Evolutionary conservation across 2,113 vertebrate species (phyloP).

Genomic region (Sylvia atricapilla): DNA sequence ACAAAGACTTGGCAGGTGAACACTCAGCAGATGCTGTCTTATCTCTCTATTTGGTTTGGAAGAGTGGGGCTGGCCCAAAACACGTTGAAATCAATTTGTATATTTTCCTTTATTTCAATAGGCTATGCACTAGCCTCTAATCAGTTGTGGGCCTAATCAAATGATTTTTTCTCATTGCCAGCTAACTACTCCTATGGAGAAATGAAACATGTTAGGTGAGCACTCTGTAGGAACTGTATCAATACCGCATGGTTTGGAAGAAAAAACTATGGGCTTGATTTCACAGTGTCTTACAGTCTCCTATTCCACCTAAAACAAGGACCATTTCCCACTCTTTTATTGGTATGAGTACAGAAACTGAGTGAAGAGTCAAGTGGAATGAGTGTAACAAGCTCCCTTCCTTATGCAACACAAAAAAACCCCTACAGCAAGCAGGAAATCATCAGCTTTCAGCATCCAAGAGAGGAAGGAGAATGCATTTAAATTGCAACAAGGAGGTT

Average conservation of each 20-base stretch:
- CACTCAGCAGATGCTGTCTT: slow-evolving; percentile 56
- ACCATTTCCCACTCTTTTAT: not conserved
- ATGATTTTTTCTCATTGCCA: slow-evolving; percentile 45
- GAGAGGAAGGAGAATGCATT: not conserved
- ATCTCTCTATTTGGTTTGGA: slow-evolving; percentile 62
- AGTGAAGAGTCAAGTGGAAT: not conserved
- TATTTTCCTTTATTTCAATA: slow-evolving; percentile 16
- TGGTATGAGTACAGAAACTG: fast-evolving
- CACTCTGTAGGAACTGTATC: not conserved
- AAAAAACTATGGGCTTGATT: slow-evolving; percentile 12
- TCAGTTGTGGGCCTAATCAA: slow-evolving; percentile 46
- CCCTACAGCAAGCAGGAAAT: not conserved
- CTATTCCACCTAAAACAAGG: not conserved
- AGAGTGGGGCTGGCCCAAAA: slow-evolving; percentile 36
- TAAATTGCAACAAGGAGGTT: not conserved
- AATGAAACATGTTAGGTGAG: slow-evolving; percentile 45
- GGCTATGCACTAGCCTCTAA: not conserved
- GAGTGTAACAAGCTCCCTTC: not conserved
- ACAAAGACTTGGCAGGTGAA: slow-evolving; percentile 52
- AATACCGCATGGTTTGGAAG: not conserved
- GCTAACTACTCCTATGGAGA: slow-evolving; percentile 34
- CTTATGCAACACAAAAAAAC: not conserved
- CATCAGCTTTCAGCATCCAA: not conserved
- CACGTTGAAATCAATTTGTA: slow-evolving; percentile 51
- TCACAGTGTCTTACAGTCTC: not conserved